phyloP scores from a whole-genome alignment of 2,113 vertebrate species.

The Oryzias javanicus region DNA sequence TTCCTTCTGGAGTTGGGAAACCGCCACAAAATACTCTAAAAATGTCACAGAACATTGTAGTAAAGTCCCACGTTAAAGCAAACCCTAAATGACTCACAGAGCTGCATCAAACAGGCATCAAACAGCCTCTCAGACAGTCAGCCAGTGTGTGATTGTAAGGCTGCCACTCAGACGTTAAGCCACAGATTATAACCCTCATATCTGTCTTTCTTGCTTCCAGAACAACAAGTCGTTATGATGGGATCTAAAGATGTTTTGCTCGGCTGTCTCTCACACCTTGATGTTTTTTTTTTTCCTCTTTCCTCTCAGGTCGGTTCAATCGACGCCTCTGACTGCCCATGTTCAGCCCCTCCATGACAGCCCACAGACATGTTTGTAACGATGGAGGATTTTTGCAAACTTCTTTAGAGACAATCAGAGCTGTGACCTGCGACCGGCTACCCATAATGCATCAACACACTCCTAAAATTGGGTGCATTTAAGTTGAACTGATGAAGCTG shows the following conservation, averaged over 20 bases:
- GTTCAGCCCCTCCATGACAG: conserved; percentile 26
- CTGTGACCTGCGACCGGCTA: conserved; percentile 28
- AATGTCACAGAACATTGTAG: conserved; percentile 8
- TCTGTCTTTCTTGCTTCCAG: conserved; percentile 37
- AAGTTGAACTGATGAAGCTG: conserved; percentile 32
- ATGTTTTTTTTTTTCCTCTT: background rate
- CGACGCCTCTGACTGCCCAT: conserved; percentile 26
- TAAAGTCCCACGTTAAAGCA: background rate
- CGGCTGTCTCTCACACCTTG: background rate
- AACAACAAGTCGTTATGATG: conserved; percentile 30
- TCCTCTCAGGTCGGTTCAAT: conserved; percentile 46
- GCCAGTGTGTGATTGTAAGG: conserved; percentile 57
- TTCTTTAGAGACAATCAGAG: conserved; percentile 13
- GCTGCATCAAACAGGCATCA: conserved; percentile 50
- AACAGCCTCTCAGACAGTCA: conserved; percentile 31
- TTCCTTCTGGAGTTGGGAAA: conserved; percentile 19
- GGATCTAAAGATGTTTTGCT: conserved; percentile 39
- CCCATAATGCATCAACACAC: conserved; percentile 48
- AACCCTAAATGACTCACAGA: conserved; percentile 32
- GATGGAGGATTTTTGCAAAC: conserved; percentile 5
- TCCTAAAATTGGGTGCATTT: conserved; percentile 9
- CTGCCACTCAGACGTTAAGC: conserved; percentile 18
- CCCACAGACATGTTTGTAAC: background rate
- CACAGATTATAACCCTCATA: conserved; percentile 43
- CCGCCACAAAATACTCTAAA: conserved; percentile 8